Base-by-base conservation (phyloP, 2,113 vertebrate genomes). In the Brachyhypopomus occidentalis region DNA sequence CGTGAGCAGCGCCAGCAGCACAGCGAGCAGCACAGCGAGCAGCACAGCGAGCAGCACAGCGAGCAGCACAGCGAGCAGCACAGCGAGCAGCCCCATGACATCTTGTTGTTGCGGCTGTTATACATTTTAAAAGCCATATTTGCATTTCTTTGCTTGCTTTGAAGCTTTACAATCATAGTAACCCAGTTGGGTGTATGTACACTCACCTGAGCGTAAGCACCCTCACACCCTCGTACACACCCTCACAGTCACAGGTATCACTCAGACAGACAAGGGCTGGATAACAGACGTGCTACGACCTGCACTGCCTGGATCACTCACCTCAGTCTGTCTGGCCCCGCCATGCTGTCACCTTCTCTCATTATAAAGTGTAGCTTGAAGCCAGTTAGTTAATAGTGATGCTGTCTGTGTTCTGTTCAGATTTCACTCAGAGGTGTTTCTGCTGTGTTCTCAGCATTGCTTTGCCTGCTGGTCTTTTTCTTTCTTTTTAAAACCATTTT, bases 281-380 rank as follows among this genome's bases (percentile, higher is more conserved):
- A 67, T 67, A 78, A n/a, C 38, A 23, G 64, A 67, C 63, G 14
- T 56, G 75, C 60, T 78, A 34, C 66, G 45, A 78, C 75, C 16
- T 55, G 76, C n/a, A n/a, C 34, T 27, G 34, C 48, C n/a, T 52
- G 60, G 17, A 34, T 30, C 16, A 14, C 52, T 56, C 56, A 55
- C 20, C 72, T 38, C 72, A 5, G 23, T 12, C 48, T 74, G 25
- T 59, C 52, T 74, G 0, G 79, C 88, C 82, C 62, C 77, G 3
- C 30, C 30, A 30, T 84, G 14, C 48, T 36, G 23, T 25, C 79
- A 12, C 23, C 52, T 27, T n/a, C 70, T 48, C 59, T 81, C 63
- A 36, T 41, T 34, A 41, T 70, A 6, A 41, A 67, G 23, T 64
- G 45, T 34, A 45, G 34, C 80, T 56, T 70, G 38, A 56, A 59